Conservation (phyloP, 2,113 vertebrate species). For the Mobula hypostoma region DNA sequence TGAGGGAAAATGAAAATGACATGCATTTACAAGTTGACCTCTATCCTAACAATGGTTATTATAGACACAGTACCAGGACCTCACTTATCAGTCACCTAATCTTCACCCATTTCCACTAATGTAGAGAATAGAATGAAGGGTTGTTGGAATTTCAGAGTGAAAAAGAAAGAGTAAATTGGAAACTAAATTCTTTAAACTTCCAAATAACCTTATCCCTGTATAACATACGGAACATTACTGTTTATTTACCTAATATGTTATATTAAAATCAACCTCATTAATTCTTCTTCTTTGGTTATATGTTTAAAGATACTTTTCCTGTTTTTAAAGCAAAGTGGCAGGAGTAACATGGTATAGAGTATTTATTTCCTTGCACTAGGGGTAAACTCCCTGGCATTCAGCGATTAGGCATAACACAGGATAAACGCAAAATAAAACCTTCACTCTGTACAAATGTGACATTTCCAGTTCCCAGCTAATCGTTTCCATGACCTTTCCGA, state of each 20-base stretch:
- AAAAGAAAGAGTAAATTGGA: background rate
- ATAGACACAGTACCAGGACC: too few relatives aligned
- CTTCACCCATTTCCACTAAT: too few relatives aligned
- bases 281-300: background rate
- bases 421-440: slow-evolving; percentile 19
- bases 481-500: slow-evolving; percentile 14
- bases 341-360: background rate
- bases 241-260: background rate
- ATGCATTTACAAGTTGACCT: too few relatives aligned
- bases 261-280: background rate
- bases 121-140: background rate
- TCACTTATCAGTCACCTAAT: too few relatives aligned
- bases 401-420: background rate
- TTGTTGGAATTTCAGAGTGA: background rate
- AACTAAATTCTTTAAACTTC: background rate
- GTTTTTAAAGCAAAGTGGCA: background rate
- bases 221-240: background rate
- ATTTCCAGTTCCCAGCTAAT: slow-evolving; percentile 14
- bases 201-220: too few relatives aligned
- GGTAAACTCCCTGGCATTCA: background rate
- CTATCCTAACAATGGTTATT: too few relatives aligned
- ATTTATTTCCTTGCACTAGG: background rate
- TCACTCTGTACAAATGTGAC: slow-evolving; percentile 12
- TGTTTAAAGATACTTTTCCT: background rate
- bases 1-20: too few relatives aligned